Base-by-base conservation (phyloP, 2,113 vertebrate species). In the Paracanthobrama guichenoti region DNA sequence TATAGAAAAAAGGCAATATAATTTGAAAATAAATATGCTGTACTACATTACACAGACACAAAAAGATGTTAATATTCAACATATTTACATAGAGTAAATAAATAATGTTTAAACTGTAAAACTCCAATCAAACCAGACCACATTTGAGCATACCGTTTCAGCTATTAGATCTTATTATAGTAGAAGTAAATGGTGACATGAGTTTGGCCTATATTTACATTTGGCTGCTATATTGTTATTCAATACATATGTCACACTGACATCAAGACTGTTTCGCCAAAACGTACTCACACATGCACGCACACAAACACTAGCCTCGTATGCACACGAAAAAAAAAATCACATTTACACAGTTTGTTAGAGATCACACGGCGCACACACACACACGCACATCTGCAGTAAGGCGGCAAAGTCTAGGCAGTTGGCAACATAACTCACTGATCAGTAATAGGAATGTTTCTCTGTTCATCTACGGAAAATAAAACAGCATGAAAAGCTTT, bases 1-100 rank as follows among this genome's bases (percentile, higher is more conserved):
- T 94, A 94, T 95, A 94, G 92, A 94, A 89, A 89, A 85, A 94
- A 92, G 4, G 93, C 88, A 93, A 93, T 92, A 93, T 91, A 90
- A 92, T 95, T 93, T 94, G 86, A 93, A 94, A 95, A 95, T 95
- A 95, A 95, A 95, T 95, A 95, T 92, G 90, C 78, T 92, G 93
- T 92, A 91, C 91, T 93, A 93, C 89, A 94, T 92, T 92, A 93
- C 91, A 93, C 88, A 90, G 87, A 91, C 90, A 94, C 88, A 93
- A 92, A 93, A 92, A 93, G 88, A 91, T 88, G 92, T 93, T 95
- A 95, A 93, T 93, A 93, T 89, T 90, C 77, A 88, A 87, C 84
- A 85, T 87, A 87, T 87, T 75, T 87, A 87, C 86, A 87, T 60
- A 39, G 80, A 86, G 84, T 86, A 92, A 92, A 92, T 90, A 93